Evolutionary conservation across 2,888 invertebrate species (phyloP), one percentile per base, ranked within the genome.

Genomic region (Amiota mariae): DNA sequence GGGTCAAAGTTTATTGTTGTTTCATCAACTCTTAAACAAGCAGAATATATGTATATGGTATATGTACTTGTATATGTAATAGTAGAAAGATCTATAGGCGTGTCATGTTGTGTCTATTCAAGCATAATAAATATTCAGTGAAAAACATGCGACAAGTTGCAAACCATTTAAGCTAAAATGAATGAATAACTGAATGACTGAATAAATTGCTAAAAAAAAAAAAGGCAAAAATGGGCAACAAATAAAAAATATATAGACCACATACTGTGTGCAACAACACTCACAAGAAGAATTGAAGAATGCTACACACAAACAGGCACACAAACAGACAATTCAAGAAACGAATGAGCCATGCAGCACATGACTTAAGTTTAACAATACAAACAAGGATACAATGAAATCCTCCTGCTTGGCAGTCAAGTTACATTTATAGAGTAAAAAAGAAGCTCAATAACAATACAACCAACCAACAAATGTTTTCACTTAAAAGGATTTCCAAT

Each of bases 401-500:
- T 15, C 54, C 36, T 46, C 63, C 24, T n/a, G n/a, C n/a, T 36
- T 63, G 63, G 46, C 63, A 48, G 48, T 54, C 66, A 48, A 10
- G 18, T 15, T 36, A 20, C 66, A 24, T 48, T 13, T 49, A 66
- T 48, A 48, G 20, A n/a, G n/a, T 13, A 57, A 57, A 24, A 6
- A 2, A 36, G 20, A 20, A 51, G 67, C 51, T 68, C 54, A 36
- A 36, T 36, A 36, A 36, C 36, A 36, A 36, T 6, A 36, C 8
- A 36, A 36, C 0, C 4, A 68, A 15, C 24, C 51, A 54, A 68
- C 67, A 68, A 68, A 68, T 68, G 67, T 68, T 68, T 66, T 51
- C 67, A 54, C 67, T 68, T 68, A 68, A 68, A 68, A 68, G 67
- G 67, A 68, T 68, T 68, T 63, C n/a, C 59, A 59, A 59, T 59